Evolutionary conservation across 2,797 vertebrate genomes (phyloP).

Genomic region (Malurus splendens): DNA sequence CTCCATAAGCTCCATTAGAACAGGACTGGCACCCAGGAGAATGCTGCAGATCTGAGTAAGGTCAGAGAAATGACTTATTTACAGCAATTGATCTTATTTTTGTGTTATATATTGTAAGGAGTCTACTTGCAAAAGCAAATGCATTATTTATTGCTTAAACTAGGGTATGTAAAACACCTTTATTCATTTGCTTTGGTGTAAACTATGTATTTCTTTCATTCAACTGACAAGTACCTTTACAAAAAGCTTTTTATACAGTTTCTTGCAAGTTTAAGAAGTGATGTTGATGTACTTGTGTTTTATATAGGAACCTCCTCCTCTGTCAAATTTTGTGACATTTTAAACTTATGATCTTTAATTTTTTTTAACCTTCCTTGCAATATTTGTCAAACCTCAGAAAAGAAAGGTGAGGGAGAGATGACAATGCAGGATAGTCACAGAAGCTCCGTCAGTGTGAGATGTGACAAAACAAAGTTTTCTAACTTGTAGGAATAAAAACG

Average conservation of each 20-base stretch:
- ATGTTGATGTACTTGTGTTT: neutral
- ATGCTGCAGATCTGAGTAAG: constrained; percentile 10
- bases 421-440: neutral
- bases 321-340: neutral
- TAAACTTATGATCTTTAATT: neutral
- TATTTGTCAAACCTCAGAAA: neutral
- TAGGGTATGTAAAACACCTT: neutral
- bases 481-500: neutral
- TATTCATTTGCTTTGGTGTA: neutral
- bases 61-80: constrained; percentile 26
- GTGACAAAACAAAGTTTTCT: neutral
- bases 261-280: neutral
- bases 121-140: neutral
- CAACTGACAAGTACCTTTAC: neutral
- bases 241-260: neutral
- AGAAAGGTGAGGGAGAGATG: neutral
- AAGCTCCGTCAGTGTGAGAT: neutral
- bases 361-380: neutral
- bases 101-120: neutral
- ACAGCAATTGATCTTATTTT: constrained; percentile 19
- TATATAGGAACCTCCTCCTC: neutral
- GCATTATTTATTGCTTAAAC: neutral
- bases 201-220: neutral
- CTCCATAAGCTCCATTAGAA: neutral
- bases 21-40: constrained; percentile 20